Evolutionary conservation across 1,140 invertebrate species (phyloP).

Genomic region (Apis cerana): DNA sequence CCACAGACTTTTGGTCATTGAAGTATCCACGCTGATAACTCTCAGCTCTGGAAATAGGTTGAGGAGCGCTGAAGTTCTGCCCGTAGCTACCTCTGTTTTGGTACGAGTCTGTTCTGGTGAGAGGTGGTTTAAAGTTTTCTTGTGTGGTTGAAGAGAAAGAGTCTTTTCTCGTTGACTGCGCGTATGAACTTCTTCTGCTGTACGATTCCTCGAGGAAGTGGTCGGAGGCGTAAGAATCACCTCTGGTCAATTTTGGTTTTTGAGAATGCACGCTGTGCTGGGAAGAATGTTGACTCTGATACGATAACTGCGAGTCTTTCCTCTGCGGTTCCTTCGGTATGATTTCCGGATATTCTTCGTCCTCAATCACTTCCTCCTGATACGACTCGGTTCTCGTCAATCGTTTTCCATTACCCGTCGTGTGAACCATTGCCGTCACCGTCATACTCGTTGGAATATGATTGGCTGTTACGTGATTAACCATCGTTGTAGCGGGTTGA

Average conservation of each 20-base stretch:
- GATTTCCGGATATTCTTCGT: slow-evolving; percentile 74
- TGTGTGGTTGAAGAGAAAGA: slow-evolving; percentile 74
- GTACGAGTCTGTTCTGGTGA: slow-evolving; percentile 72
- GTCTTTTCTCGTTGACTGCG: slow-evolving; percentile 67
- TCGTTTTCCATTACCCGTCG: slow-evolving; percentile 71
- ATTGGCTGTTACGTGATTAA: slow-evolving; percentile 72
- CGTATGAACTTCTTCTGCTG: slow-evolving; percentile 65
- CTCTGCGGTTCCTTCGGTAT: slow-evolving; percentile 70
- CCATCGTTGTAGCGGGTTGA: slow-evolving; percentile 57
- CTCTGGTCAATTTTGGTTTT: slow-evolving; percentile 73
- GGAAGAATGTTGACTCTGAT: slow-evolving; percentile 69
- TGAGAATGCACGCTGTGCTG: slow-evolving; percentile 67
- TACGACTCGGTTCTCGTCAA: slow-evolving; percentile 74
- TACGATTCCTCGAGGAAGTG: slow-evolving; percentile 71
- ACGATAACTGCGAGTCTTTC: slow-evolving; percentile 77
- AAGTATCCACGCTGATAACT: slow-evolving; percentile 78
- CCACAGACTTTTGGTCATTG: slow-evolving; percentile 76
- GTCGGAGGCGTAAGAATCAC: slow-evolving; percentile 76
- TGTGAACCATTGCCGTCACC: slow-evolving; percentile 75
- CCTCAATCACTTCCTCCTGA: slow-evolving; percentile 72
- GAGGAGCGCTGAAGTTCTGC: slow-evolving; percentile 75
- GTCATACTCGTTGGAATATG: slow-evolving; percentile 73
- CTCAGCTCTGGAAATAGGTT: slow-evolving; percentile 76
- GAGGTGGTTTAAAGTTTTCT: slow-evolving; percentile 67
- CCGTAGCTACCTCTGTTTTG: slow-evolving; percentile 75